A percentile compares a stretch with the other conserved stretches of the same genome.
phyloP scores from a whole-genome alignment of 2,888 invertebrate genomes.

The Tetragonula carbonaria region DNA sequence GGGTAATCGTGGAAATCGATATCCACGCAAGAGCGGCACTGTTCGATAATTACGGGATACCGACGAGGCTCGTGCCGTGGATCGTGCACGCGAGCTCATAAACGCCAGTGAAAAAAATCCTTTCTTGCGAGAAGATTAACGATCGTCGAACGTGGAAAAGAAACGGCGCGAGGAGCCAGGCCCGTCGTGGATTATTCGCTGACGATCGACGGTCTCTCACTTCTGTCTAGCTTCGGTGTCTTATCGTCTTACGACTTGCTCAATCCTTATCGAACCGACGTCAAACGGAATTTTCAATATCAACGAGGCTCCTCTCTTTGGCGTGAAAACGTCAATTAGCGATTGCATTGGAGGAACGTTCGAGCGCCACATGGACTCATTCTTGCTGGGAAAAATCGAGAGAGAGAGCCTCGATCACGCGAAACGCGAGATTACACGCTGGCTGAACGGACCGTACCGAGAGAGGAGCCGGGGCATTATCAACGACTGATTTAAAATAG shows the following conservation, averaged over 20 bases:
- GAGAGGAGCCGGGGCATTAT: constrained; percentile 48
- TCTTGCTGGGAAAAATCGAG: constrained; percentile 40
- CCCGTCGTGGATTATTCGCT: neutral
- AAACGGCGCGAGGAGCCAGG: constrained; percentile 1
- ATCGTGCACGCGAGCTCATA: constrained; percentile 15
- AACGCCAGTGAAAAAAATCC: constrained; percentile 18
- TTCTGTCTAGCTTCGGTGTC: neutral
- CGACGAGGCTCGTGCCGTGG: constrained; percentile 7
- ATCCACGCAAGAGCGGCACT: constrained; percentile 39
- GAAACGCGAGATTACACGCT: constrained; percentile 27
- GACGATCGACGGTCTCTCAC: neutral
- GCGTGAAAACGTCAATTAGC: constrained; percentile 6
- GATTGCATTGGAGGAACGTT: neutral
- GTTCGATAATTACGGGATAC: constrained; percentile 44
- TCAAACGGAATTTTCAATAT: constrained; percentile 6
- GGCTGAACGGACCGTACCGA: constrained; percentile 28
- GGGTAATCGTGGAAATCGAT: constrained; percentile 45
- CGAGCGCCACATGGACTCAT: constrained; percentile 27
- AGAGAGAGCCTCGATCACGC: constrained; percentile 51
- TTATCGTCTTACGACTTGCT: neutral
- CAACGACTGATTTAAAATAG: constrained; percentile 48
- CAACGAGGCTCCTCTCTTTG: neutral
- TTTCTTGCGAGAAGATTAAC: constrained; percentile 36
- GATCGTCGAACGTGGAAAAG: constrained; percentile 14
- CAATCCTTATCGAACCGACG: neutral